Evolutionary conservation across 2,797 vertebrate genomes (phyloP).

Genomic region (Thunnus albacares): DNA sequence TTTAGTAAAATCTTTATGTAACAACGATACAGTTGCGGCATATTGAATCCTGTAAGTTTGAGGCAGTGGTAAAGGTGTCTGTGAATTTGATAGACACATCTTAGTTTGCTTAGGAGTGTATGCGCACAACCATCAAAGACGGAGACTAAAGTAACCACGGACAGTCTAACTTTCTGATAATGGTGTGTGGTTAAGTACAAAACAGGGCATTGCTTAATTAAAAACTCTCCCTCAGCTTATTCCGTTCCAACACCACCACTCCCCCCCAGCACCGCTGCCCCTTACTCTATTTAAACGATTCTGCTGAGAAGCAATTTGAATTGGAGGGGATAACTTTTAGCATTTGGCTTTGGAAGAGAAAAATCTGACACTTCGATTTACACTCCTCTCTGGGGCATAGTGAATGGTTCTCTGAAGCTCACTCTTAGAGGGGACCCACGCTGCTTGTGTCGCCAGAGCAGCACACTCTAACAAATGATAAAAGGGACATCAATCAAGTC

Average conservation of each 20-base stretch:
- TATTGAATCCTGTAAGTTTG: constrained; percentile 49
- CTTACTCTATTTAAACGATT: constrained; percentile 71
- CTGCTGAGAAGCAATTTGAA: constrained; percentile 67
- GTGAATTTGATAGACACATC: constrained; percentile 44
- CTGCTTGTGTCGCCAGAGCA: constrained; percentile 71
- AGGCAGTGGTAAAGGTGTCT: constrained; percentile 14
- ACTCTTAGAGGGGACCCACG: constrained; percentile 75
- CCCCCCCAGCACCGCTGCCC: constrained; percentile 51
- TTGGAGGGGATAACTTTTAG: constrained; percentile 73
- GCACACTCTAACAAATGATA: constrained; percentile 77
- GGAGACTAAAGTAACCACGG: constrained; percentile 61
- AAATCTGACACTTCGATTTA: constrained; percentile 84
- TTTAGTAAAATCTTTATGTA: constrained; percentile 62
- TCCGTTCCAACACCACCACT: constrained; percentile 35
- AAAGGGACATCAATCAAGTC: constrained; percentile 83
- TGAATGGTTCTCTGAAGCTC: constrained; percentile 79
- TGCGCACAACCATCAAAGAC: constrained; percentile 40
- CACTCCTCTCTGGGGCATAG: constrained; percentile 75
- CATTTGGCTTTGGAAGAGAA: constrained; percentile 78
- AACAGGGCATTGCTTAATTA: constrained; percentile 77
- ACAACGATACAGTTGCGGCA: constrained; percentile 25
- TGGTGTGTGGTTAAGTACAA: constrained; percentile 70
- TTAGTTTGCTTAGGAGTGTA: constrained; percentile 28
- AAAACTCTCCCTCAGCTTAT: constrained; percentile 74
- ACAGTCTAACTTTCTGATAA: constrained; percentile 56